Evolutionary conservation across 1,140 invertebrate species (phyloP).

Genomic region (Cotesia chilonis): DNA sequence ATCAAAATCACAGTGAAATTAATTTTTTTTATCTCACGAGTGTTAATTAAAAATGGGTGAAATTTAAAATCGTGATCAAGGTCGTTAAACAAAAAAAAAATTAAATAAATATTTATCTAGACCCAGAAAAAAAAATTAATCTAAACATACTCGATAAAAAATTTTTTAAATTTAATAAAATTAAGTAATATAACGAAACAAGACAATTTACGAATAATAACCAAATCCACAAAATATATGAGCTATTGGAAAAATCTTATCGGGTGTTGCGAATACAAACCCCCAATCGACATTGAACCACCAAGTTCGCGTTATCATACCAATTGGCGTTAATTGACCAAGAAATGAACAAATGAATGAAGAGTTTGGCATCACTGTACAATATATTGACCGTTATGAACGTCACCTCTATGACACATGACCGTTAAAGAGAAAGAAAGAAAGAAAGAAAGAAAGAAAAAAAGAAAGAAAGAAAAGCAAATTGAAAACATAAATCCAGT

Average conservation of each 20-base stretch:
- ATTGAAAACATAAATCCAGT: background rate
- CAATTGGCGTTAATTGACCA: constrained; percentile 37
- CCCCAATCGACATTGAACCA: constrained; percentile 40
- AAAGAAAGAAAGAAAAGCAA: constrained; percentile 20
- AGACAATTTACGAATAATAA: background rate
- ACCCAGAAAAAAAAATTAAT: no score
- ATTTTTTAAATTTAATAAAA: background rate
- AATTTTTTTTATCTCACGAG: constrained; percentile 10
- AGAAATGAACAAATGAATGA: constrained; percentile 29
- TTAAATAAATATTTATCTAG: no score
- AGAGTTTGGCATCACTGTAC: constrained; percentile 61
- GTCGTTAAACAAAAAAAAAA: background rate
- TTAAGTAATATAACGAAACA: background rate
- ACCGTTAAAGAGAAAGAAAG: constrained; percentile 12
- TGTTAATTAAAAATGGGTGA: background rate
- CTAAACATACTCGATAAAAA: background rate
- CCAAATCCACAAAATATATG: background rate
- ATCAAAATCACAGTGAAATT: background rate
- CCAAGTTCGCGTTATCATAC: constrained; percentile 37
- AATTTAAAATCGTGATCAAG: constrained; percentile 4
- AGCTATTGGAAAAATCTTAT: constrained; percentile 15
- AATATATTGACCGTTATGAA: constrained; percentile 51
- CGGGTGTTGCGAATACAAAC: background rate
- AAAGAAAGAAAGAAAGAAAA: constrained; percentile 16
- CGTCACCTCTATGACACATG: constrained; percentile 31